These are phyloP conservation scores for Dasypus novemcinctus DNA, from an alignment of 2,113 vertebrate genomes.

Conservation along the genomic window DNA sequence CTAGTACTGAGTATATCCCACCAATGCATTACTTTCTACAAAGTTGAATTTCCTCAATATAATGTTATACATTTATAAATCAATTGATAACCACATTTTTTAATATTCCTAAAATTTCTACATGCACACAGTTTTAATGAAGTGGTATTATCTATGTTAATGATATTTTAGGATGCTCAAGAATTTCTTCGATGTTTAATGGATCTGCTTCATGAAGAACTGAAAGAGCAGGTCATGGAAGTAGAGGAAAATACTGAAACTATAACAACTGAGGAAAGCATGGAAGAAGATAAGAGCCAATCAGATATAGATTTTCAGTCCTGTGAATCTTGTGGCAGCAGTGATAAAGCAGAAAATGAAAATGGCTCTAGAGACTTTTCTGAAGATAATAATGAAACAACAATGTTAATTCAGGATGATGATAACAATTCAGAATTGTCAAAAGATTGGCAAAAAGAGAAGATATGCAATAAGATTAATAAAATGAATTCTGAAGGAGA, in stretches of 20 bases:
- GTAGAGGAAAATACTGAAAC: slow-evolving; percentile 85
- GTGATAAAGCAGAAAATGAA: slow-evolving; percentile 90
- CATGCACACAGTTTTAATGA: background rate
- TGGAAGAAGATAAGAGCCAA: slow-evolving; percentile 91
- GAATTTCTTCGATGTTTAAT: slow-evolving; percentile 98
- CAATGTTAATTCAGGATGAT: slow-evolving; percentile 93
- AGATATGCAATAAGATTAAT: slow-evolving; percentile 91
- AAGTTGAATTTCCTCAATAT: background rate
- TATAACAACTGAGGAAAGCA: slow-evolving; percentile 82
- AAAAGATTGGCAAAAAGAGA: slow-evolving; percentile 94
- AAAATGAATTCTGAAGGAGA: slow-evolving; percentile 86
- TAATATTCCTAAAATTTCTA: background rate
- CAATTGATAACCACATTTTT: background rate
- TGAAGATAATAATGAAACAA: slow-evolving; percentile 90
- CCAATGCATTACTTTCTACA: background rate
- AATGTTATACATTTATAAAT: background rate
- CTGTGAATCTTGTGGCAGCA: slow-evolving; percentile 91
- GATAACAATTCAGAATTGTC: slow-evolving; percentile 86
- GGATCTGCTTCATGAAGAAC: slow-evolving; percentile 98
- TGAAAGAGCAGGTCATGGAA: slow-evolving; percentile 92
- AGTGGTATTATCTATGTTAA: background rate
- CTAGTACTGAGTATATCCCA: background rate
- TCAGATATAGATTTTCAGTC: slow-evolving; percentile 94
- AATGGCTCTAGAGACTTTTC: slow-evolving; percentile 77
- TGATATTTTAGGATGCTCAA: slow-evolving; percentile 91